phyloP scores from a whole-genome alignment of 23 tunicate genomes.

The Styela plicata region DNA sequence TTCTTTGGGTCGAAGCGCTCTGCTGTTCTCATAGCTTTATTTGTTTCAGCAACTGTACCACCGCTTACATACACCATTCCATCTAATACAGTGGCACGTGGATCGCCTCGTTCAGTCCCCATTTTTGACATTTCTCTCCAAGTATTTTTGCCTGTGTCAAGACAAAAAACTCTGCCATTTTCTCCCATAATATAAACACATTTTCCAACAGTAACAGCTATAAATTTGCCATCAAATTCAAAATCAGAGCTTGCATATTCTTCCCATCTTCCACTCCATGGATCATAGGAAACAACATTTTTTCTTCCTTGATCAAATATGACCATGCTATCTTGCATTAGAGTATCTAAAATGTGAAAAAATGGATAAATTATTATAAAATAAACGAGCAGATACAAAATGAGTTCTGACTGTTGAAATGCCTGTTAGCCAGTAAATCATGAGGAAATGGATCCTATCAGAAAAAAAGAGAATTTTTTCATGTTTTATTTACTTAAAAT shows the following conservation, averaged over 20 bases:
- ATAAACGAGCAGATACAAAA: too few relatives aligned
- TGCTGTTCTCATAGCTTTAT: conserved; percentile 17
- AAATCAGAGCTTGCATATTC: background rate
- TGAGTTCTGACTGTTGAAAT: too few relatives aligned
- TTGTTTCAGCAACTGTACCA: background rate
- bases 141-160: background rate
- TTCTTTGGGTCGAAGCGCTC: conserved; percentile 27
- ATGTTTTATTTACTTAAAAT: too few relatives aligned
- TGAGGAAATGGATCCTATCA: too few relatives aligned
- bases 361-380: too few relatives aligned
- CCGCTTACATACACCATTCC: conserved; percentile 24
- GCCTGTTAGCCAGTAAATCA: too few relatives aligned
- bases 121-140: conserved; percentile 33
- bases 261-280: conserved; percentile 23
- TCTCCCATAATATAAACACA: conserved; percentile 11
- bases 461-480: too few relatives aligned
- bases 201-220: background rate
- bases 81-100: conserved; percentile 3
- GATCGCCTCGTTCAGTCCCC: conserved; percentile 24
- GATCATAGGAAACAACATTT: conserved; percentile 2
- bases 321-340: conserved; percentile 17
- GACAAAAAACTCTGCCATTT: conserved; percentile 5
- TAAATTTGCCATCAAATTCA: background rate
- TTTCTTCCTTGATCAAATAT: background rate
- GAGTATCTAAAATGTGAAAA: background rate